Percentiles rank a stretch among this genome's conserved stretches.
Conservation (phyloP, 2,797 vertebrate species). For the Macroramphosus scolopax region DNA sequence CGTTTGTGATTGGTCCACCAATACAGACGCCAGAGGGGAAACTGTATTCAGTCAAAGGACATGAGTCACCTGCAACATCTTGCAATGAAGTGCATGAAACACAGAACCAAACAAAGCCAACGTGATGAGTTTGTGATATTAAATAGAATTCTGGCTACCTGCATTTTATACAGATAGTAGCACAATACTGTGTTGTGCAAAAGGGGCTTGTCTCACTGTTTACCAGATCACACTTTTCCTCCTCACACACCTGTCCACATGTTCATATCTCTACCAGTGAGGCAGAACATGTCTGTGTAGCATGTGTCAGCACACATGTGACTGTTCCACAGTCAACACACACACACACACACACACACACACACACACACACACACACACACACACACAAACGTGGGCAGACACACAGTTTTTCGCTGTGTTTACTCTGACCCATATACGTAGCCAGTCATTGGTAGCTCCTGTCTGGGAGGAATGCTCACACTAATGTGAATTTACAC, state of each 20-base stretch:
- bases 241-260: slow-evolving; percentile 16
- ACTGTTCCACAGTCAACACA: slow-evolving; percentile 8
- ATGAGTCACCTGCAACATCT: no score
- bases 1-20: no score
- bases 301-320: slow-evolving; percentile 24
- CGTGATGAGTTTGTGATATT: no score
- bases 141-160: no score
- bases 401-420: slow-evolving; percentile 12
- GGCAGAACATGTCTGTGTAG: slow-evolving; percentile 27
- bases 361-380: slow-evolving; percentile 1
- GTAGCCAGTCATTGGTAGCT: slow-evolving; percentile 47
- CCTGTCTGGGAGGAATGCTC: slow-evolving; percentile 48
- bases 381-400: slow-evolving; percentile 6
- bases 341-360: slow-evolving; percentile 3
- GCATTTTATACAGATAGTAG: no score
- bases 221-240: slow-evolving; percentile 12
- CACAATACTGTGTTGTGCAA: no score
- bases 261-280: not conserved
- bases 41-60: no score
- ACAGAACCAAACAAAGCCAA: no score
- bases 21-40: no score
- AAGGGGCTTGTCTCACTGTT: not conserved
- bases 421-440: slow-evolving; percentile 67
- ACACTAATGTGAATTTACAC: slow-evolving; percentile 60
- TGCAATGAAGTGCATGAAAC: no score